Evolutionary conservation across 1,140 invertebrate species (phyloP), one percentile per base, ranked within the genome.

Genomic region (Drosophila lacteicornis): DNA sequence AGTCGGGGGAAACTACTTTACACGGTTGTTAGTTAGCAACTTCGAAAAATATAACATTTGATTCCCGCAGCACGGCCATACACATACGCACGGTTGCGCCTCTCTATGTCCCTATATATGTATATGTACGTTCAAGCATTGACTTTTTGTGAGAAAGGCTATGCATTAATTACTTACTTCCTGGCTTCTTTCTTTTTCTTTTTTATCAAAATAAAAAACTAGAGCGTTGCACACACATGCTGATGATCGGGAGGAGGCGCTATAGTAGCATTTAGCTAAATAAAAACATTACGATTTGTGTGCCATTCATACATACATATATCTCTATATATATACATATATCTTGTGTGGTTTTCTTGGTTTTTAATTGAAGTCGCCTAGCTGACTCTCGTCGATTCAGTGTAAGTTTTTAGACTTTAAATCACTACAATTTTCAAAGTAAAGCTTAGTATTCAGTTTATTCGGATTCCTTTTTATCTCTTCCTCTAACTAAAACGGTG

Each of bases 381-480:
- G 55, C 59, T 61, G 62, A 65, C 62, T 60, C 33, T 15, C 51
- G 51, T 55, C 56, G 27, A 25, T 65, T 60, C 38, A 33, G 42
- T 45, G 42, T 61, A 22, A 17, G 40, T 70, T 38, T 46, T 74
- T 60, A 73, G 55, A 74, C 38, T 74, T 74, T 73, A 76, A 78
- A 87, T 87, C 81, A 85, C 86, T 88, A 79, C 71, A 73, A 74
- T 79, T 87, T 85, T 73, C 79, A 79, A 90, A 82, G 86, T 86
- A 91, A 91, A 91, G 87, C 87, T 91, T 82, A 80, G 65, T 82
- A 80, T 65, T 82, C 82, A 75, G 73, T 91, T 90, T 74, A 87
- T 63, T 63, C 62, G 67, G 78, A 69, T 76, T 58, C 19, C 13
- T 40, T 56, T 40, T 56, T 25, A 56, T 56, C 53, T 40, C 36